Percentiles rank a stretch among this genome's conserved stretches.
Conservation (phyloP, 2,797 vertebrate species). For the Okamejei kenojei region DNA sequence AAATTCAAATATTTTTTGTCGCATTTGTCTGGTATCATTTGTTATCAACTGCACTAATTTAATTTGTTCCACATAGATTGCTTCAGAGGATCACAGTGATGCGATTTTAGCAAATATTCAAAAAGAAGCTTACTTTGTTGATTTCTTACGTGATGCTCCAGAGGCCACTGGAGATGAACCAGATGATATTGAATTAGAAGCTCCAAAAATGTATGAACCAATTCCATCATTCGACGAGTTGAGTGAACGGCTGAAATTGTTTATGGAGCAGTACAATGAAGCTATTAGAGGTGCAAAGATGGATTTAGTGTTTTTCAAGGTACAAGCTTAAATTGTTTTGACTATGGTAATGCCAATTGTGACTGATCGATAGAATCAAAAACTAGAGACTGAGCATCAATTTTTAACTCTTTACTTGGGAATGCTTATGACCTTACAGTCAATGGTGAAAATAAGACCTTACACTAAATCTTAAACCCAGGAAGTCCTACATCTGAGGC, state of each 20-base stretch:
- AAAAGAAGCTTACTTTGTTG: conserved; percentile 63
- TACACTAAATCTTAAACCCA: not conserved
- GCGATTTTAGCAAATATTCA: conserved; percentile 52
- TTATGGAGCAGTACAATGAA: conserved; percentile 72
- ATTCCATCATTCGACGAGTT: conserved; percentile 62
- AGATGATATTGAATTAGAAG: conserved; percentile 62
- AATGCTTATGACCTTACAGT: not conserved
- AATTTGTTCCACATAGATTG: conserved; percentile 50
- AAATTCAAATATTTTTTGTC: no score
- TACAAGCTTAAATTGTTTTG: conserved; percentile 43
- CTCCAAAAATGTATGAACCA: conserved; percentile 71
- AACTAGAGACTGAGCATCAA: not conserved
- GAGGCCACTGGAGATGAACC: conserved; percentile 65
- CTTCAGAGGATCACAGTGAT: conserved; percentile 60
- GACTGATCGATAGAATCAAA: not conserved
- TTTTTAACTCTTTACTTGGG: not conserved
- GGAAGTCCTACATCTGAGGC: no score
- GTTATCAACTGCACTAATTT: not conserved
- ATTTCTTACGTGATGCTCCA: conserved; percentile 66
- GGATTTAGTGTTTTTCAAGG: conserved; percentile 78
- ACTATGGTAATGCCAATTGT: not conserved
- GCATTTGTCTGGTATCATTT: not conserved
- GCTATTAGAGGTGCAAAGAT: conserved; percentile 63
- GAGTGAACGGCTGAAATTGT: conserved; percentile 58
- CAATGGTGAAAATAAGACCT: not conserved